Evolutionary conservation across 2,113 vertebrate species (phyloP).

Genomic region (Nibea albiflora): DNA sequence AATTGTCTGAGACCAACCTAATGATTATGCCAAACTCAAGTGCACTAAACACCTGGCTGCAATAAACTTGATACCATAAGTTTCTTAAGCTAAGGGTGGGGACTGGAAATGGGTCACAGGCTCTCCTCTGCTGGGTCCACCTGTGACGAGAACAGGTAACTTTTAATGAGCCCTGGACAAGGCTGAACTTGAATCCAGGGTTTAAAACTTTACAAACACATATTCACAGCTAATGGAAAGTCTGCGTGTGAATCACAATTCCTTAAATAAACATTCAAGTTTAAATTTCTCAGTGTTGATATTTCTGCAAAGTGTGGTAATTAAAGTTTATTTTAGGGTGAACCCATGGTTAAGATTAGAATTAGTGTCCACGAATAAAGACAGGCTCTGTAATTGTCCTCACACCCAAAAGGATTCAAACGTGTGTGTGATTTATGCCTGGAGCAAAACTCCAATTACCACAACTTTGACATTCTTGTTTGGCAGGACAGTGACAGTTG

Average conservation of each 20-base stretch:
- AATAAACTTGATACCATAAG: conserved; percentile 48
- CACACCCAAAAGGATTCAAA: conserved; percentile 9
- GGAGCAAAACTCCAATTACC: conserved; percentile 62
- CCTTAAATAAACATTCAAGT: neutral
- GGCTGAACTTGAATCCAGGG: conserved; percentile 15
- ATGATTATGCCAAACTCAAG: conserved; percentile 71
- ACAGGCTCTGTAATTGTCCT: conserved; percentile 24
- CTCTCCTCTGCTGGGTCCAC: conserved; percentile 46
- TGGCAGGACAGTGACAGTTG: conserved; percentile 54
- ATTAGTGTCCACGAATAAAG: neutral
- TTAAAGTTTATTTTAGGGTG: neutral
- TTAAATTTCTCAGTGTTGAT: neutral
- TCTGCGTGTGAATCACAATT: neutral
- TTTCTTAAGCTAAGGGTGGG: conserved; percentile 48
- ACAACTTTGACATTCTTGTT: conserved; percentile 41
- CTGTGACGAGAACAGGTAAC: conserved; percentile 41
- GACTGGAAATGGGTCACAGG: conserved; percentile 54
- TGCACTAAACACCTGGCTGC: conserved; percentile 75
- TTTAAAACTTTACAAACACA: conserved; percentile 54
- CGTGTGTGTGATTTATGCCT: conserved; percentile 33
- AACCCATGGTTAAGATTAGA: neutral
- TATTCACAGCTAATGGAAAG: conserved; percentile 20
- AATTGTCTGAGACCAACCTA: conserved; percentile 75
- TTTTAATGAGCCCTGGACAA: conserved; percentile 61
- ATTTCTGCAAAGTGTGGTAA: neutral